Evolutionary conservation across 2,113 vertebrate species (phyloP).

Genomic region (Hipposideros armiger): DNA sequence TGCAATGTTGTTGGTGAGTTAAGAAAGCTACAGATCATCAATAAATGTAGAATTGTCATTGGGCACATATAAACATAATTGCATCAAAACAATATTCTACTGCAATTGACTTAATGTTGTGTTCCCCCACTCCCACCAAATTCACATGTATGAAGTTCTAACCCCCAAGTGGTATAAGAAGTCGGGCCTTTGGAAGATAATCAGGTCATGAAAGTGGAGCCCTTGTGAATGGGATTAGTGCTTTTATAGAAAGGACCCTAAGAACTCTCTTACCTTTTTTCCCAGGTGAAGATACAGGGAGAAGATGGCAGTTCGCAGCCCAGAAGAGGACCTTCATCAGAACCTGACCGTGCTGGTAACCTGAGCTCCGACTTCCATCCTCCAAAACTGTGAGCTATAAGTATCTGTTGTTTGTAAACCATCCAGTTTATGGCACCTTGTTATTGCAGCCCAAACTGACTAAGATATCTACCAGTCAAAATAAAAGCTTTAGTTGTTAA

Average conservation of each 20-base stretch:
- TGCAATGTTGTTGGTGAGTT: not conserved
- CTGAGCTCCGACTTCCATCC: not conserved
- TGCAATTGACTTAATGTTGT: not conserved
- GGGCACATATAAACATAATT: not conserved
- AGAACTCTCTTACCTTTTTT: not conserved
- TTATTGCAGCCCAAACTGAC: not conserved
- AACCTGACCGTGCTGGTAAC: not conserved
- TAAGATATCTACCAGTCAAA: not conserved
- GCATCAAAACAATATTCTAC: not conserved
- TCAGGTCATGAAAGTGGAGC: not conserved
- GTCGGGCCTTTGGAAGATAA: not conserved
- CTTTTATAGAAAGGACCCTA: not conserved
- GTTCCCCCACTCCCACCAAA: not conserved
- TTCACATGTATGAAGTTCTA: not conserved
- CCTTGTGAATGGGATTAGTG: not conserved
- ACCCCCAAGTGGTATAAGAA: not conserved
- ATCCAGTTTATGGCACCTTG: not conserved
- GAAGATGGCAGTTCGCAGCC: not conserved
- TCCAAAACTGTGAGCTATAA: not conserved
- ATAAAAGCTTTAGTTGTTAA: not conserved
- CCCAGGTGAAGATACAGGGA: not conserved
- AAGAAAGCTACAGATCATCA: not conserved
- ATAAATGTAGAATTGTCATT: not conserved
- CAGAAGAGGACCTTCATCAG: not conserved
- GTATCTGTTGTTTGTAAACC: not conserved